Base-by-base conservation (phyloP, 2,113 vertebrate genomes). In the Pteruthius melanotis region DNA sequence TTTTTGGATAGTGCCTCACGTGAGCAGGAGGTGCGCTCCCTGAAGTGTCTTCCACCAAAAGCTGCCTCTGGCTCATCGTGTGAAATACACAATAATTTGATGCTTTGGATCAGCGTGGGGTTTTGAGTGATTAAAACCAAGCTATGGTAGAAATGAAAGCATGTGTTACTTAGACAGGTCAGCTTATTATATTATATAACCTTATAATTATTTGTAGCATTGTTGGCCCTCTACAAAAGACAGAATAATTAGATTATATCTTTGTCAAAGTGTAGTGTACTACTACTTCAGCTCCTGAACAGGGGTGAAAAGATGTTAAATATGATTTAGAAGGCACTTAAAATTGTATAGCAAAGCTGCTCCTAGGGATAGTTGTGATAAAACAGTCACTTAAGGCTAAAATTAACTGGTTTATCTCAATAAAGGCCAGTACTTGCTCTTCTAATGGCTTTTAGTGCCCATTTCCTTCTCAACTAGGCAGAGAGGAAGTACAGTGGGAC, bases 31-130 rank as follows among this genome's bases (percentile, higher is more conserved):
- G 4, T 50, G 37, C 33, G 9, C 20, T 52, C 10, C 74, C 56
- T 15, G 7, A 69, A 56, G 18, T 13, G 44, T 33, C 56, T 45
- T 40, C 24, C 13, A 27, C 28, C 37, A 57, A 53, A 81, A 76
- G 37, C 49, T 64, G 8, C 27, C 28, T 37, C 47, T 75, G 80
- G 23, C 30, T 76, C 3, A 5, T 54, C 0, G 0, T 22, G 2
- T 60, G 44, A 28, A 56, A 84, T 42, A 68, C 0, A 5, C 15
- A 47, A 11, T 44, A 13, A 45, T 71, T 56, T 53, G 65, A 17
- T 71, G 5, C 17, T 72, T 60, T 53, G 10, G 30, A 30, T 66
- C 60, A 60, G 31, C 1, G 5, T 22, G 23, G 8, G 7, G 0
- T 28, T 81, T 72, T 44, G 17, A 70, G 45, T 64, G 28, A 52